phyloP scores from a whole-genome alignment of 2,797 vertebrate genomes.

The Podarcis siculus region DNA sequence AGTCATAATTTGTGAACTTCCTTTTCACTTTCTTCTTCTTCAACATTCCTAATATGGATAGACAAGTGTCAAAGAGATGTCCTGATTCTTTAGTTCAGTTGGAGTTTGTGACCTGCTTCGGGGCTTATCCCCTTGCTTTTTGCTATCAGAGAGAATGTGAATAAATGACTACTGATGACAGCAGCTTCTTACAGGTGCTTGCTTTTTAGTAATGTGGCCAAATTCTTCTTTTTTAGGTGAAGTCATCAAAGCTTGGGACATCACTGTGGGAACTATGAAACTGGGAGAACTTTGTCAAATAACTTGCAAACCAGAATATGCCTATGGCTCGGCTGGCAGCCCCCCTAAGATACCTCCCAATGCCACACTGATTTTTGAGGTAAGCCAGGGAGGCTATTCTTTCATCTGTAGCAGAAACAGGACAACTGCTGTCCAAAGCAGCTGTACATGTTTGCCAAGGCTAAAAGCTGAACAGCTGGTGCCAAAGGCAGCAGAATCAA shows the following conservation, averaged over 20 bases:
- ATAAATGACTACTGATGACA: constrained; percentile 13
- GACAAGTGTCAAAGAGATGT: neutral
- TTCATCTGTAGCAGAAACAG: neutral
- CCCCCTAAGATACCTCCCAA: constrained; percentile 96
- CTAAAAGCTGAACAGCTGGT: neutral
- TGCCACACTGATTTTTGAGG: constrained; percentile 93
- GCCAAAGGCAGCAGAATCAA: neutral
- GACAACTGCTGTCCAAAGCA: neutral
- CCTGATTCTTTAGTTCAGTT: neutral
- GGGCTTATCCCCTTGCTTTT: neutral
- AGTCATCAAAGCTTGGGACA: constrained; percentile 98
- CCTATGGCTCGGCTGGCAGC: constrained; percentile 93
- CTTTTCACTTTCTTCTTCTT: neutral
- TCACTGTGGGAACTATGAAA: constrained; percentile 94
- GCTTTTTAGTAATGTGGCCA: neutral
- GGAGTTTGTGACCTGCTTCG: neutral
- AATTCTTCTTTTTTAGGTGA: constrained; percentile 81
- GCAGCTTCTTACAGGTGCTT: neutral
- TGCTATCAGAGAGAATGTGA: neutral
- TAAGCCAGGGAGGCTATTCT: constrained; percentile 61
- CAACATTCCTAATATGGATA: neutral
- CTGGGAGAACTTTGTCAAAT: constrained; percentile 90
- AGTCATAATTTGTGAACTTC: neutral
- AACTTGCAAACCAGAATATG: constrained; percentile 93
- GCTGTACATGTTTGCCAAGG: neutral